Base-by-base conservation (phyloP, 2,888 invertebrate species). In the Pteria penguin region DNA sequence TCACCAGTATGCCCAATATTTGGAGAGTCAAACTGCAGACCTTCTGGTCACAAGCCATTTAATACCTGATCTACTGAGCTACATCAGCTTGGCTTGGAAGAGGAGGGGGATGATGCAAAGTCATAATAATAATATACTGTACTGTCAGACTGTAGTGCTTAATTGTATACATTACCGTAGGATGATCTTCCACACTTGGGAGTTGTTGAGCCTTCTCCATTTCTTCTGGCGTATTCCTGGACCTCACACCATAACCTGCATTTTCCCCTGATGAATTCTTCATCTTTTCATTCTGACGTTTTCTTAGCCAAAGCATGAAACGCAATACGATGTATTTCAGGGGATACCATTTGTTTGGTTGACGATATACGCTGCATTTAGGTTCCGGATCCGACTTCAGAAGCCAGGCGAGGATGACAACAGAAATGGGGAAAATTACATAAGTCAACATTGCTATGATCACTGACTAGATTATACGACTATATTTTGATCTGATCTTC, bases 341-440 rank as follows among this genome's bases (percentile, higher is more conserved):
- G 78, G 93, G 93, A 89, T 94, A 95, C 94, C 94, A 95, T 90
- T 94, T 94, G 29, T 95, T 95, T 0, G 94, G 94, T 76, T 93
- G 94, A 0, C 93, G 91, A 86, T 95, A 95, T 0, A 95, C 91
- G 0, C 94, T 94, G 57, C 94, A 93, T 67, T 95, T 94, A 4
- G 94, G 94, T 61, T 93, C 76, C n/a, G 90, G 89, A 71, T 89
- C 87, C 29, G 79, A 55, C 63, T 60, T 75, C 18, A 80, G 54
- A 0, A 80, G 45, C 65, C 75, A 81, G 57, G 70, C 69, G 22
- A 77, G 24, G 2, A 80, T 14, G 32, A 78, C 14, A 27, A 69
- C 32, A 4, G 75, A 22, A 29, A 77, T 54, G 14, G 76, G n/a
- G 31, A 32, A 31, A 27, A 77, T 31, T 3, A 69, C 32, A 29